Conservation (phyloP, 2,113 vertebrate genomes). For the Callithrix jacchus region DNA sequence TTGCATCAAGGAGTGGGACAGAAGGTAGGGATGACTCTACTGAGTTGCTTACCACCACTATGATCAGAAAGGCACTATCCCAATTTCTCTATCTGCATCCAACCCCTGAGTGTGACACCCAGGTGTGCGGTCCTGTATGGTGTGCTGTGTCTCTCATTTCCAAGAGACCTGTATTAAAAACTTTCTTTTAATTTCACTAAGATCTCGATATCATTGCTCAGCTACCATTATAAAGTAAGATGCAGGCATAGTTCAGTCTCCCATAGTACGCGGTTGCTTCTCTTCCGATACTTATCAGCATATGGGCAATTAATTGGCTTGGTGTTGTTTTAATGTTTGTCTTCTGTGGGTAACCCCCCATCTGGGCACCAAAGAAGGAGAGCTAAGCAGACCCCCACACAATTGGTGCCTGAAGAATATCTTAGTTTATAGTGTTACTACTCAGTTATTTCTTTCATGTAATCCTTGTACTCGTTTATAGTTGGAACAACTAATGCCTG, state of each 20-base stretch:
- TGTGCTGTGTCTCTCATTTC: background rate
- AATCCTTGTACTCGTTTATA: too few species aligned
- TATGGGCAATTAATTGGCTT: background rate
- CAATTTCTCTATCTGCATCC: background rate
- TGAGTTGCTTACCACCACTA: background rate
- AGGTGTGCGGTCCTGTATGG: background rate
- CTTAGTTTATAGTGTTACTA: too few species aligned
- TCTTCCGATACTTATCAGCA: background rate
- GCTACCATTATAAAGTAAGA: background rate
- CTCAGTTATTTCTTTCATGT: too few species aligned
- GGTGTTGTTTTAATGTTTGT: background rate
- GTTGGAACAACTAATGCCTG: too few species aligned
- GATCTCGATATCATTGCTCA: background rate
- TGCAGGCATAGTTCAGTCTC: background rate
- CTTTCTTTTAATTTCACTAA: background rate
- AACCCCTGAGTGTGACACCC: background rate
- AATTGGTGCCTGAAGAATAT: too few species aligned
- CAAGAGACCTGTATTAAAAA: background rate
- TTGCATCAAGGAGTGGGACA: too few species aligned
- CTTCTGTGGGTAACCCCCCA: background rate
- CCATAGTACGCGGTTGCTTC: fast-evolving
- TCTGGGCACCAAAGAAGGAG: too few species aligned
- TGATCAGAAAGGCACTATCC: background rate
- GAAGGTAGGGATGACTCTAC: background rate
- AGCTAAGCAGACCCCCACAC: too few species aligned